Percentiles rank a stretch among this genome's conserved stretches.
Conservation (phyloP, 2,797 vertebrate species). For the Neomorphus geoffroyi region DNA sequence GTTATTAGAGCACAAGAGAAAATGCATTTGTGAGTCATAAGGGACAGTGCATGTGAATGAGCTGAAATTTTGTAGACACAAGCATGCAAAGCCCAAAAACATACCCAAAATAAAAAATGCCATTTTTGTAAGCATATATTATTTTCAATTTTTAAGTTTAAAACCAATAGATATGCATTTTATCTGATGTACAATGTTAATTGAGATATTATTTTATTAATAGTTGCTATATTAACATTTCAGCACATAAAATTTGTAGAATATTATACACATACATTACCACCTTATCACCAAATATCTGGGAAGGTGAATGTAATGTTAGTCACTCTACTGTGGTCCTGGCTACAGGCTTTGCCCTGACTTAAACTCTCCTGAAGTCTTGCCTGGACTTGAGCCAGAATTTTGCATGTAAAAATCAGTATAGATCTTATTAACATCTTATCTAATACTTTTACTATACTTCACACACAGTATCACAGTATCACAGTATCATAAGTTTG, state of each 20-base stretch:
- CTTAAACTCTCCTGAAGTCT: neutral
- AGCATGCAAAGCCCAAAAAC: neutral
- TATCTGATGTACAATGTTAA: neutral
- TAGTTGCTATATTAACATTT: neutral
- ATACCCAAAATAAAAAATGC: neutral
- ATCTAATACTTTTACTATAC: neutral
- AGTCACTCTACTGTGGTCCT: neutral
- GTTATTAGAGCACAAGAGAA: neutral
- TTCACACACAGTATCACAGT: no score
- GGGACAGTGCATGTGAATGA: neutral
- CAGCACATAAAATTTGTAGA: neutral
- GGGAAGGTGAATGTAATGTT: neutral
- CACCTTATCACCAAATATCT: neutral
- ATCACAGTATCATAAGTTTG: no score
- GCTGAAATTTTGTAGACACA: neutral
- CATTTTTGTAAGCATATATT: rapidly evolving
- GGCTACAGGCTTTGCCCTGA: neutral
- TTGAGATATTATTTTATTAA: neutral
- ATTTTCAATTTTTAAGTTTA: neutral
- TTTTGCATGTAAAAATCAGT: neutral
- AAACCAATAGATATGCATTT: neutral
- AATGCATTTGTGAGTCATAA: neutral
- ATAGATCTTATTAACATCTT: neutral
- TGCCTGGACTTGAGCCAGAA: neutral
- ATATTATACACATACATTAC: neutral